Evolutionary conservation across 2,797 vertebrate genomes (phyloP).

Genomic region (Notamacropus eugenii): DNA sequence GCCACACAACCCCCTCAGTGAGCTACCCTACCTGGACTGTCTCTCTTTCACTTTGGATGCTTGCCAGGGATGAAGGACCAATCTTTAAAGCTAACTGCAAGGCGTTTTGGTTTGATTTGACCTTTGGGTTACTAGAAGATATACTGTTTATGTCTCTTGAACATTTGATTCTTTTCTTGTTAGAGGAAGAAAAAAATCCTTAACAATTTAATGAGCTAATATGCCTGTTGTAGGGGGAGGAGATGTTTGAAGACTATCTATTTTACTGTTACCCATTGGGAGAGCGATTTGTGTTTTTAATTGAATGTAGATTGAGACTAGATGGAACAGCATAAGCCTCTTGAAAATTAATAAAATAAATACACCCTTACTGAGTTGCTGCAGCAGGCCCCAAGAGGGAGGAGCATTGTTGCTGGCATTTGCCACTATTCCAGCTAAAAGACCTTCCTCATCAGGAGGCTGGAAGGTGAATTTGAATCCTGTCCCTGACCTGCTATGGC

Average conservation of each 20-base stretch:
- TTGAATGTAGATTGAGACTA: constrained; percentile 32
- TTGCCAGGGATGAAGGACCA: not conserved
- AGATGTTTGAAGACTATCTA: not conserved
- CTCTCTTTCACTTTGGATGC: not conserved
- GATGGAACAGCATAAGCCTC: constrained; percentile 35
- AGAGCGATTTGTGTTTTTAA: constrained; percentile 49
- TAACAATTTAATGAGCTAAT: constrained; percentile 23
- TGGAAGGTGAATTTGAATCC: constrained; percentile 34
- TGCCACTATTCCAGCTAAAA: not conserved
- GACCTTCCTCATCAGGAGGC: not conserved
- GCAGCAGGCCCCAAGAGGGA: not conserved
- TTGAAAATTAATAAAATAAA: constrained; percentile 32
- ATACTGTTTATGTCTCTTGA: not conserved
- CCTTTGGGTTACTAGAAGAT: not conserved
- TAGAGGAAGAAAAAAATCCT: not conserved
- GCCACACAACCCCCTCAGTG: no score
- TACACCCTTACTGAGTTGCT: not conserved
- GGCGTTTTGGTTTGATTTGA: constrained; percentile 36
- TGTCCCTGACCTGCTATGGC: constrained; percentile 17
- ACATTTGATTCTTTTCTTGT: constrained; percentile 39
- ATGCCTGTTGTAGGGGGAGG: constrained; percentile 5
- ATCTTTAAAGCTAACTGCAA: not conserved
- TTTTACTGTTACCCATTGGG: not conserved
- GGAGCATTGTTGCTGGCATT: constrained; percentile 2
- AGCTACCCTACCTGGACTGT: not conserved